Evolutionary conservation across 1,140 invertebrate genomes (phyloP).

Genomic region (Uloborus diversus): DNA sequence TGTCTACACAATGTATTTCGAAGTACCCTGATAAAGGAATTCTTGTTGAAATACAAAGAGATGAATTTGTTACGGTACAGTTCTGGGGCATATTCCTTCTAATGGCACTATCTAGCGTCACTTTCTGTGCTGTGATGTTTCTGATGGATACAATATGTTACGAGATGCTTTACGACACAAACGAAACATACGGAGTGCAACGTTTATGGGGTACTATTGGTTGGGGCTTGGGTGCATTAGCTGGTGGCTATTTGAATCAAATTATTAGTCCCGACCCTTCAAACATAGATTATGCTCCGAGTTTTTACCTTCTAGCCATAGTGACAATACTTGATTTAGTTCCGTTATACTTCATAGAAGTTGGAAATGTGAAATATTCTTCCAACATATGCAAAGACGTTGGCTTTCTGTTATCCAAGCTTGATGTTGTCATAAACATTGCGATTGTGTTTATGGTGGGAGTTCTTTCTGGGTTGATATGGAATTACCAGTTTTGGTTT

Average conservation of each 20-base stretch:
- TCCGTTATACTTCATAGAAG: conserved; percentile 7
- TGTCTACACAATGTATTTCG: no score
- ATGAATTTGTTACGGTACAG: conserved; percentile 20
- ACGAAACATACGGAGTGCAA: conserved; percentile 7
- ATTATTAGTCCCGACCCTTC: neutral
- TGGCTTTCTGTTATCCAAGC: neutral
- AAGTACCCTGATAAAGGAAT: no score
- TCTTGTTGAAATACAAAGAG: no score
- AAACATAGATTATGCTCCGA: conserved; percentile 59
- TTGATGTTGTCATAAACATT: neutral
- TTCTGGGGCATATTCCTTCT: conserved; percentile 31
- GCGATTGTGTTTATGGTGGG: conserved; percentile 83
- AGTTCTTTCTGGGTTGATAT: conserved; percentile 82
- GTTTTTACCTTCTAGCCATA: conserved; percentile 8
- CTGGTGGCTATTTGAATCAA: conserved; percentile 37
- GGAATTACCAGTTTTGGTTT: conserved; percentile 78
- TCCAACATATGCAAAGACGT: conserved; percentile 36
- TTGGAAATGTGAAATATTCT: conserved; percentile 6
- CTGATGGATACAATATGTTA: conserved; percentile 34
- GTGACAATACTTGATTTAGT: conserved; percentile 12
- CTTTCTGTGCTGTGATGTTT: conserved; percentile 17
- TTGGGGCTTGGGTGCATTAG: conserved; percentile 28
- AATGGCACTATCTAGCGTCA: neutral
- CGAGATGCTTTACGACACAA: conserved; percentile 1
- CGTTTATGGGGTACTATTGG: conserved; percentile 46